Evolutionary conservation across 2,888 invertebrate species (phyloP).

Genomic region (Schrankia costaestrigalis): DNA sequence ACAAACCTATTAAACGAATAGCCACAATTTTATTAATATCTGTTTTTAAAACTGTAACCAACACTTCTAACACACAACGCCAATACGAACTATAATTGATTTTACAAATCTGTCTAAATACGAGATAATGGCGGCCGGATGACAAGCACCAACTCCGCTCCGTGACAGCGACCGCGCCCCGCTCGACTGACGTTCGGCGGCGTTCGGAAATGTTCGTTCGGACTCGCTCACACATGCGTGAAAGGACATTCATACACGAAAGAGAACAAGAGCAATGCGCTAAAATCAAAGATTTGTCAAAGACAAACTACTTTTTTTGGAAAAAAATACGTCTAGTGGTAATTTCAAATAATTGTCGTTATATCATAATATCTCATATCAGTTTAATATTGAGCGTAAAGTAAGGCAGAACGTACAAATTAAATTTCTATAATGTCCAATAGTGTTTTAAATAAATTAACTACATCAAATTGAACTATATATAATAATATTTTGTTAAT

Average conservation of each 20-base stretch:
- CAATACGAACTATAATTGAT: constrained; percentile 72
- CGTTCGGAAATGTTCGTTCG: constrained; percentile 72
- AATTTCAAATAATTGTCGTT: constrained; percentile 20
- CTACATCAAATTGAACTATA: too few species aligned
- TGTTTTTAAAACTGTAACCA: constrained; percentile 47
- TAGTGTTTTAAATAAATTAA: too few species aligned
- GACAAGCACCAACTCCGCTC: constrained; percentile 80
- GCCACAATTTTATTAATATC: constrained; percentile 39
- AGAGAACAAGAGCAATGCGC: constrained; percentile 54
- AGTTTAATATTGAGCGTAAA: too few species aligned
- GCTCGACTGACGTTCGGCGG: constrained; percentile 79
- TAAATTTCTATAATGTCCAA: too few species aligned
- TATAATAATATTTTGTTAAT: too few species aligned
- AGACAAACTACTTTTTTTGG: constrained; percentile 36
- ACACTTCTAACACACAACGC: constrained; percentile 61
- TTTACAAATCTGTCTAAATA: constrained; percentile 78
- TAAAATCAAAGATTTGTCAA: constrained; percentile 41
- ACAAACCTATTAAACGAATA: constrained; percentile 36
- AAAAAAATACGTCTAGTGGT: constrained; percentile 16
- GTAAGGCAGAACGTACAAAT: too few species aligned
- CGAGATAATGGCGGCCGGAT: constrained; percentile 83
- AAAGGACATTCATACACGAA: constrained; percentile 56
- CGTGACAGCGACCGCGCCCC: constrained; percentile 83
- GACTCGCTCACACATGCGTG: constrained; percentile 78
- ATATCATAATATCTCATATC: too few species aligned